These are phyloP conservation scores for Coenonympha arcania DNA, from an alignment of 2,888 invertebrate genomes.

Conservation along the genomic window DNA sequence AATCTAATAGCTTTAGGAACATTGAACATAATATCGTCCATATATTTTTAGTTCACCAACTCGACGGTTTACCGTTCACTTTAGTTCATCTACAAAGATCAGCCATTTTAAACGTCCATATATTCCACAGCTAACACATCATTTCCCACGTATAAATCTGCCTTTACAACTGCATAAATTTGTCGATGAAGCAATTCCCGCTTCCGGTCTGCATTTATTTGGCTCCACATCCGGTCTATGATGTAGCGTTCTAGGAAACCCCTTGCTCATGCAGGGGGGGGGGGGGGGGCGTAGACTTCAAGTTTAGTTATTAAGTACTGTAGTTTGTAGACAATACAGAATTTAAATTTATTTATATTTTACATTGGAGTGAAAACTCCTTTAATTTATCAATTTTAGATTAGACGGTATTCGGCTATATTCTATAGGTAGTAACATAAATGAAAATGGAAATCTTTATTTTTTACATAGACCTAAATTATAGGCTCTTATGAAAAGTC, in stretches of 20 bases:
- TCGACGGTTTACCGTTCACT: too few species aligned
- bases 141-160: slow-evolving; percentile 61
- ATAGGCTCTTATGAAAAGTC: too few species aligned
- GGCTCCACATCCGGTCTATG: slow-evolving; percentile 43
- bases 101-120: slow-evolving; percentile 25
- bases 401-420: too few species aligned
- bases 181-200: slow-evolving; percentile 66
- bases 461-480: too few species aligned
- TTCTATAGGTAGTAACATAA: too few species aligned
- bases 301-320: too few species aligned
- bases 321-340: slow-evolving; percentile 4
- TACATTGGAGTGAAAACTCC: not conserved
- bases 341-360: not conserved
- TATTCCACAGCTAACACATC: slow-evolving; percentile 49
- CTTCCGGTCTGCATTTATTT: slow-evolving; percentile 61
- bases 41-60: too few species aligned
- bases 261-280: too few species aligned
- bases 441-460: too few species aligned
- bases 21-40: too few species aligned
- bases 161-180: slow-evolving; percentile 69
- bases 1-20: too few species aligned
- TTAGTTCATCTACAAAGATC: slow-evolving; percentile 11
- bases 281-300: slow-evolving; percentile 21
- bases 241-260: slow-evolving; percentile 40
- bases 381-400: too few species aligned